Evolutionary conservation across 2,113 vertebrate genomes (phyloP), one percentile per base, ranked within the genome.

Genomic region (Dasyornis broadbenti): DNA sequence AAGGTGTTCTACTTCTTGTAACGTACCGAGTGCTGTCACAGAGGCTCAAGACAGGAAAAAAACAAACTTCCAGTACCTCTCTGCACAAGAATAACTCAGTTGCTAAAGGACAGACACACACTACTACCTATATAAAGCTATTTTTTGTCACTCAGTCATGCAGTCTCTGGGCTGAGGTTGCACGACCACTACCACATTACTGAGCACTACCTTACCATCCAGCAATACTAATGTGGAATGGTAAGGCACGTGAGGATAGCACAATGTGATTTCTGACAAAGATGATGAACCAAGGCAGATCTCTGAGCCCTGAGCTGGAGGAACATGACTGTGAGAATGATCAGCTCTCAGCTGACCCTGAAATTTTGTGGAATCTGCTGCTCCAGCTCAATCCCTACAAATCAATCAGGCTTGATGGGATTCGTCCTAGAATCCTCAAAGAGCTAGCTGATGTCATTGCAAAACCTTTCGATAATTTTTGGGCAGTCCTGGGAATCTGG

Each of bases 131-230:
- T 12, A 21, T 18, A 57, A 70, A 39, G 13, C 21, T 59, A 3
- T 11, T 65, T 90, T 63, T 45, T 47, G 42, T 59, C 30, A 42
- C 31, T 52, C 33, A 13, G 9, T 16, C 16, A 15, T 65, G 22
- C 20, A 5, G 0, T 21, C 2, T 0, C 35, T 60, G 35, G 27
- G 5, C 14, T 9, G n/a, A 30, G 18, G 39, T 27, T 60, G 26
- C 57, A 64, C 14, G 17, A 37, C 61, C 45, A 59, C 39, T 78
- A 19, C 13, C 37, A 18, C 0, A 0, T 56, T 57, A 42, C 42
- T 70, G 31, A 91, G 53, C 42, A 42, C 12, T 24, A 18, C 11
- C 11, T 60, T 27, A 31, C 21, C 11, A 72, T 64, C n/a, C 24
- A 53, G 50, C 4, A 52, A 11, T 19, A 30, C 19, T 31, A 22